These are phyloP conservation scores for Troilus luridus DNA, from an alignment of 2,888 invertebrate species.

Conservation along the genomic window DNA sequence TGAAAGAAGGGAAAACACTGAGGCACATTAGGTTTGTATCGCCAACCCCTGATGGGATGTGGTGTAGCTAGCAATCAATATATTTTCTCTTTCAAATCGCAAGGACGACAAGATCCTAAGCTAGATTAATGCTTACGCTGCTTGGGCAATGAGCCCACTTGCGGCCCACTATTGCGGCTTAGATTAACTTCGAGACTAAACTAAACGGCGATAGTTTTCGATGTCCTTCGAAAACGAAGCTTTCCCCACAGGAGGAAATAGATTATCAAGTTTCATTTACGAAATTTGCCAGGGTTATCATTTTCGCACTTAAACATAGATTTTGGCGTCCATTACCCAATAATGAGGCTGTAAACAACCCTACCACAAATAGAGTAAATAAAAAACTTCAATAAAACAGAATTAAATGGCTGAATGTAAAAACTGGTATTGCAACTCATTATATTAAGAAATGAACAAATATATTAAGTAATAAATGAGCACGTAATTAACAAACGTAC, in stretches of 20 bases:
- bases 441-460: too few relatives aligned
- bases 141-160: neutral
- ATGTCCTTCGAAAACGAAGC: neutral
- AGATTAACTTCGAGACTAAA: neutral
- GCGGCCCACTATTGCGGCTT: neutral
- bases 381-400: too few relatives aligned
- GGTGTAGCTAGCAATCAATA: neutral
- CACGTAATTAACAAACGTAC: too few relatives aligned
- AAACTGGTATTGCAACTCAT: too few relatives aligned
- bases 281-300: neutral
- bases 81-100: neutral
- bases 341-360: too few relatives aligned
- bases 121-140: neutral
- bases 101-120: neutral
- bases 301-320: neutral
- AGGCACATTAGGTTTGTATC: too few relatives aligned
- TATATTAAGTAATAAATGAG: too few relatives aligned
- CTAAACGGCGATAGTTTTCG: neutral
- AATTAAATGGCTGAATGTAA: too few relatives aligned
- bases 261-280: neutral
- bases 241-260: neutral
- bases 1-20: too few relatives aligned
- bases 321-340: neutral
- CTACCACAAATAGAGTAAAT: too few relatives aligned
- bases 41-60: neutral